Percentiles rank a stretch among this genome's conserved stretches.
phyloP scores from a whole-genome alignment of 92 coral and sea anemone genomes.

The Bergia sp. region DNA sequence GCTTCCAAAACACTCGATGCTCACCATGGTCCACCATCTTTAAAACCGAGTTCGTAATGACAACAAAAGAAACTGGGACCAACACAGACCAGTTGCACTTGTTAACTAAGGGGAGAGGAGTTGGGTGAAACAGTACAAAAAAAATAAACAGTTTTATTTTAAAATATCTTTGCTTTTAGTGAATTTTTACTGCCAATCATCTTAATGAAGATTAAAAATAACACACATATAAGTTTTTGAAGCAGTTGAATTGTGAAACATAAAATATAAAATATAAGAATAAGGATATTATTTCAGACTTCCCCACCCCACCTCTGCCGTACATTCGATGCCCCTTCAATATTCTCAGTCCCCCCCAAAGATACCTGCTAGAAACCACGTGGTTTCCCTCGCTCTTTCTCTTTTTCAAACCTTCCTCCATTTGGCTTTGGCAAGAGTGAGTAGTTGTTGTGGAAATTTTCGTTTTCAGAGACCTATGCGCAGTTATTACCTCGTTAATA shows the following conservation, averaged over 20 bases:
- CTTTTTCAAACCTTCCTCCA: constrained; percentile 93
- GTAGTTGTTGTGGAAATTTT: constrained; percentile 21
- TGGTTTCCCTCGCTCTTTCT: constrained; percentile 64
- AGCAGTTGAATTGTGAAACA: not conserved
- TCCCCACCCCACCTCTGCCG: constrained; percentile 35
- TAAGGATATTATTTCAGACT: not conserved
- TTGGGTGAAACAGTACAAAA: no score
- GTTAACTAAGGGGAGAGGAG: not conserved
- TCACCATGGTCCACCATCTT: constrained; percentile 9
- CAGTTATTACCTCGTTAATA: not conserved
- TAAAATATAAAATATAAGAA: not conserved
- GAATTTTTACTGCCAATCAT: not conserved
- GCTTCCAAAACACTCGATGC: no score
- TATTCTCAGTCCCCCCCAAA: constrained; percentile 69
- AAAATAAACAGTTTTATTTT: no score
- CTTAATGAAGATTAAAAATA: not conserved
- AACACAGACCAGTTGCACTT: not conserved
- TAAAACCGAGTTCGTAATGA: not conserved
- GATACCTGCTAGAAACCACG: constrained; percentile 67
- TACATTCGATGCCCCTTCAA: constrained; percentile 35
- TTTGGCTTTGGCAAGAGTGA: constrained; percentile 97
- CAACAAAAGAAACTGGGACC: constrained; percentile 9
- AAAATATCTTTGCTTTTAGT: not conserved
- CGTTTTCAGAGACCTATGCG: not conserved
- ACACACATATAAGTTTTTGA: no score